Percentiles rank a stretch among this genome's conserved stretches.
phyloP scores from a whole-genome alignment of 2,113 vertebrate species.

The Chamaetylas fuelleborni region DNA sequence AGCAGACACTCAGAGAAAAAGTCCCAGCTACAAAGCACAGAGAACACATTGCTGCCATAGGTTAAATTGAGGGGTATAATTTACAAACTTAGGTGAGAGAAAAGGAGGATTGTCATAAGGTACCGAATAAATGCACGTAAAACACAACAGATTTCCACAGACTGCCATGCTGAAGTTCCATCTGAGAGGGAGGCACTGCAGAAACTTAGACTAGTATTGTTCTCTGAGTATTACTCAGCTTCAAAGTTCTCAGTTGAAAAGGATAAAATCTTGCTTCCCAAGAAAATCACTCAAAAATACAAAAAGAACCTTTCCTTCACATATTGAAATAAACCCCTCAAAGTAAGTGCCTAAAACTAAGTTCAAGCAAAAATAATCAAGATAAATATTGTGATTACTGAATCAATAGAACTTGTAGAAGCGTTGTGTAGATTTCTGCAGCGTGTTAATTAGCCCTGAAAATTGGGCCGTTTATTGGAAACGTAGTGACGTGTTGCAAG shows the following conservation, averaged over 20 bases:
- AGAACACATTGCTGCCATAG: background rate
- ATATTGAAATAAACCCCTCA: background rate
- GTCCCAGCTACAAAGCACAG: background rate
- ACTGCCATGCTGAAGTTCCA: background rate
- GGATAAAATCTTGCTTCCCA: background rate
- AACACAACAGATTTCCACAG: background rate
- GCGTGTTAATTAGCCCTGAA: background rate
- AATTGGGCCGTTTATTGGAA: background rate
- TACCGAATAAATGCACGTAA: background rate
- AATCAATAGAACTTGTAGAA: background rate
- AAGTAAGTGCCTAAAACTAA: background rate
- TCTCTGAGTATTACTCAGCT: background rate
- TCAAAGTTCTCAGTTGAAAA: background rate
- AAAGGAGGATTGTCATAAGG: background rate
- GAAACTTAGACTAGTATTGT: background rate
- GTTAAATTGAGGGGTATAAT: background rate
- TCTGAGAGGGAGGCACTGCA: background rate
- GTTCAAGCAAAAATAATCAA: background rate
- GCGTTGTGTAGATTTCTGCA: background rate
- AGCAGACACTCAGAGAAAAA: background rate
- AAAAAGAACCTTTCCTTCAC: background rate
- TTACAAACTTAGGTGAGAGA: background rate
- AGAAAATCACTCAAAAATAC: background rate
- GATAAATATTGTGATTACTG: background rate
- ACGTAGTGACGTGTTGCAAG: rapidly evolving